Evolutionary conservation across 2,888 invertebrate genomes (phyloP).

Genomic region (Chaetogeoica ovagalla): DNA sequence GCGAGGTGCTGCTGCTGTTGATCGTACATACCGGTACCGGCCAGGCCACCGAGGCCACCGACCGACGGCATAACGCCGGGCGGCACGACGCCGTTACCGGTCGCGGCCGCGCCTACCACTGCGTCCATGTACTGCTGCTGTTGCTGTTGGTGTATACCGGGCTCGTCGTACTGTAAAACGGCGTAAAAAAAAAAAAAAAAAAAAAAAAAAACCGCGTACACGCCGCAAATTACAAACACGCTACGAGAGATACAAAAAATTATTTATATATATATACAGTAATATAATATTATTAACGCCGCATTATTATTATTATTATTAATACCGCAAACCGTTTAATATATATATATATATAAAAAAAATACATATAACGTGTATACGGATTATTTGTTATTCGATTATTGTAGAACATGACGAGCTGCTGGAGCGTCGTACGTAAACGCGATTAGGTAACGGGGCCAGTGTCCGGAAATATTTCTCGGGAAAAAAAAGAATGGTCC

Average conservation of each 20-base stretch:
- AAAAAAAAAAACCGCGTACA: not conserved
- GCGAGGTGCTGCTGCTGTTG: conserved; percentile 56
- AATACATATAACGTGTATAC: too few relatives aligned
- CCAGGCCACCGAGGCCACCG: conserved; percentile 70
- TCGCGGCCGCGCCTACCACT: conserved; percentile 47
- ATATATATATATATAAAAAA: too few relatives aligned
- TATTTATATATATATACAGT: conserved; percentile 31
- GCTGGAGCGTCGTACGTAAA: too few relatives aligned
- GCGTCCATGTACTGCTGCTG: conserved; percentile 49
- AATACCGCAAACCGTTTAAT: too few relatives aligned
- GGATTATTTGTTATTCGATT: too few relatives aligned
- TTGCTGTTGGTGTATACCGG: conserved; percentile 48
- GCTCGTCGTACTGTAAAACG: conserved; percentile 53
- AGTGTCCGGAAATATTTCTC: too few relatives aligned
- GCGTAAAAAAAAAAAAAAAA: not conserved
- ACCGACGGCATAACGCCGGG: conserved; percentile 61
- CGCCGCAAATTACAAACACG: not conserved
- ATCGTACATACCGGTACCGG: conserved; percentile 70
- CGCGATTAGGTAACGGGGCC: too few relatives aligned
- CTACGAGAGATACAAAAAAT: conserved; percentile 34
- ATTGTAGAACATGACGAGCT: too few relatives aligned
- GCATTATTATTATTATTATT: too few relatives aligned
- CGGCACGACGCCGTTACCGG: conserved; percentile 60
- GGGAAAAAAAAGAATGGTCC: too few relatives aligned
- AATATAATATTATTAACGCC: not conserved